phyloP scores from a whole-genome alignment of 2,113 vertebrate species.

The Microcebus jonahi region DNA sequence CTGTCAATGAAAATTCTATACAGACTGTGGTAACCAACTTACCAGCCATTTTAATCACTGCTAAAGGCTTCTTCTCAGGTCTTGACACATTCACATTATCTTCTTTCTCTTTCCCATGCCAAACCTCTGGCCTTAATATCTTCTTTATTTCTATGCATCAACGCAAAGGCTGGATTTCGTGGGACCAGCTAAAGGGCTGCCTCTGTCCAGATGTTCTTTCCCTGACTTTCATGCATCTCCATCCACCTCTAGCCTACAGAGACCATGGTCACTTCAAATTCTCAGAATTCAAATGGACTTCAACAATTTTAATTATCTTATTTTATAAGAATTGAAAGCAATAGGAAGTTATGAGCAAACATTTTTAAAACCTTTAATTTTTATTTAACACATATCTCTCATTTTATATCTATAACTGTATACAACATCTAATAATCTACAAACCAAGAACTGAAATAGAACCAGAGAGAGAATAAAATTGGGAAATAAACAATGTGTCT shows the following conservation, averaged over 20 bases:
- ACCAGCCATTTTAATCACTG: fast-evolving
- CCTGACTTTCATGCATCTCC: fast-evolving
- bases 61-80: neutral
- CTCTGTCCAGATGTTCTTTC: neutral
- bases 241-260: neutral
- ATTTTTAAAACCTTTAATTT: neutral
- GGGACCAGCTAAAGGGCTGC: neutral
- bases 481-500: neutral
- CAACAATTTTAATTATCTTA: neutral
- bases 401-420: neutral
- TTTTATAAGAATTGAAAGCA: neutral
- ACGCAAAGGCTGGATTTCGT: neutral
- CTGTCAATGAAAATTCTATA: neutral
- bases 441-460: neutral
- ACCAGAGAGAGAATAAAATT: neutral
- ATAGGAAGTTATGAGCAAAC: neutral
- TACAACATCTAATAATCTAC: neutral
- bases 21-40: fast-evolving
- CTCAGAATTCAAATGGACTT: neutral
- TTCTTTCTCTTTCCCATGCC: neutral
- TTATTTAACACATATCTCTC: neutral
- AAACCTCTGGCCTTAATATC: fast-evolving
- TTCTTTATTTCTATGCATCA: neutral
- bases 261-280: neutral
- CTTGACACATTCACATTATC: neutral